Conservation (phyloP, 2,113 vertebrate species). For the Pluvialis apricaria region DNA sequence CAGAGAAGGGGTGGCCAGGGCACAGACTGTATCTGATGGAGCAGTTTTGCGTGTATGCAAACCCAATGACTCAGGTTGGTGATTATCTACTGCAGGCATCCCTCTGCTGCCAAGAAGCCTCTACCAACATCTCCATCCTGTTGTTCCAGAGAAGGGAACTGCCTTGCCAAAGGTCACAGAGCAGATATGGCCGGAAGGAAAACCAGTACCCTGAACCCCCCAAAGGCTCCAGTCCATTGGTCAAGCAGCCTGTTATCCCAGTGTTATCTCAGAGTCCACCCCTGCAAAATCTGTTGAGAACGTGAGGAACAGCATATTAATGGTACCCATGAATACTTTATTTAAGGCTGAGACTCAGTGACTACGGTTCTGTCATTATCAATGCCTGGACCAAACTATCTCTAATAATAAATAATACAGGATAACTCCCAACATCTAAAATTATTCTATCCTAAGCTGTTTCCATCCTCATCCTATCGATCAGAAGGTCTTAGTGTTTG, state of each 20-base stretch:
- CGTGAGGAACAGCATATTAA: neutral
- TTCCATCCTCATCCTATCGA: neutral
- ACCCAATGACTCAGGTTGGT: neutral
- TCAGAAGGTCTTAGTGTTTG: constrained; percentile 4
- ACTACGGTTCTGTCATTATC: constrained; percentile 20
- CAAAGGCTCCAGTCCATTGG: neutral
- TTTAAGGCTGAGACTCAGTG: constrained; percentile 7
- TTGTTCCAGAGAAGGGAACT: neutral
- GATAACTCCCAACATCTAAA: neutral
- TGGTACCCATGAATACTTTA: constrained; percentile 18
- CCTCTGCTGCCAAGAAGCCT: neutral
- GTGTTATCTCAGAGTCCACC: neutral
- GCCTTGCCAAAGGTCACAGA: neutral
- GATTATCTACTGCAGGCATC: neutral
- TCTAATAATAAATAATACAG: constrained; percentile 46
- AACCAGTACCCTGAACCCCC: neutral
- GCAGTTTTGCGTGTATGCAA: neutral
- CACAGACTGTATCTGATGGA: neutral
- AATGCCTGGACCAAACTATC: neutral
- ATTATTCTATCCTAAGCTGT: neutral
- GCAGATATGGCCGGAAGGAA: neutral
- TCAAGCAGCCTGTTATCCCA: neutral
- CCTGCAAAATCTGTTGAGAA: neutral
- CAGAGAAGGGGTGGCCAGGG: neutral
- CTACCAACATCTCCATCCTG: neutral